Conservation (phyloP, 2,888 invertebrate genomes). For the Tetranychus truncatus region DNA sequence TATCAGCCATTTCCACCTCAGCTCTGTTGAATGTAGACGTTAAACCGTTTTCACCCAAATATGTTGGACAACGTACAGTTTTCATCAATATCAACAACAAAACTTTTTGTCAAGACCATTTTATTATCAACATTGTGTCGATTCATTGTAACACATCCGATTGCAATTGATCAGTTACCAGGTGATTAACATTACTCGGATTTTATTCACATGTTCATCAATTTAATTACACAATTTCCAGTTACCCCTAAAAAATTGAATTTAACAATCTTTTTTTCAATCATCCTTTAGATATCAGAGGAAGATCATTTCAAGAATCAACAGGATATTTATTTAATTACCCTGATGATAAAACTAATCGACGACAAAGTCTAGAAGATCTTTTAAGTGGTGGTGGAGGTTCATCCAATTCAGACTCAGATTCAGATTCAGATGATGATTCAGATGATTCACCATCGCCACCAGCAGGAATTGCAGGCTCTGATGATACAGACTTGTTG, state of each 20-base stretch:
- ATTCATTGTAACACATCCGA: neutral
- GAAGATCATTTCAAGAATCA: neutral
- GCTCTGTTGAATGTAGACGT: neutral
- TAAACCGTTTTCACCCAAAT: neutral
- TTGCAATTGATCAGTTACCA: neutral
- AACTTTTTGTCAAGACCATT: neutral
- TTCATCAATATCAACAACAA: neutral
- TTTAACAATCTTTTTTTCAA: neutral
- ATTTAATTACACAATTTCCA: neutral
- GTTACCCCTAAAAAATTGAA: neutral
- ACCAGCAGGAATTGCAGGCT: neutral
- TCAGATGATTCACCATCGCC: neutral
- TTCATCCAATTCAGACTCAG: neutral
- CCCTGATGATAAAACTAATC: neutral
- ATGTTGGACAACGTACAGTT: neutral
- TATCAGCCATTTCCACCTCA: neutral
- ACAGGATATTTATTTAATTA: neutral
- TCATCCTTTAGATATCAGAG: neutral
- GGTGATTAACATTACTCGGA: neutral
- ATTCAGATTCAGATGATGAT: neutral
- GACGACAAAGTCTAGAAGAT: conserved; percentile 1
- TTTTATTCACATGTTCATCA: neutral
- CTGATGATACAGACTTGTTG: neutral
- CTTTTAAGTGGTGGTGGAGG: neutral
- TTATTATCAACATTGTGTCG: neutral